A percentile compares a stretch with the other conserved stretches of the same genome.
phyloP scores from a whole-genome alignment of 2,113 vertebrate genomes.

The Leptocoma aspasia region DNA sequence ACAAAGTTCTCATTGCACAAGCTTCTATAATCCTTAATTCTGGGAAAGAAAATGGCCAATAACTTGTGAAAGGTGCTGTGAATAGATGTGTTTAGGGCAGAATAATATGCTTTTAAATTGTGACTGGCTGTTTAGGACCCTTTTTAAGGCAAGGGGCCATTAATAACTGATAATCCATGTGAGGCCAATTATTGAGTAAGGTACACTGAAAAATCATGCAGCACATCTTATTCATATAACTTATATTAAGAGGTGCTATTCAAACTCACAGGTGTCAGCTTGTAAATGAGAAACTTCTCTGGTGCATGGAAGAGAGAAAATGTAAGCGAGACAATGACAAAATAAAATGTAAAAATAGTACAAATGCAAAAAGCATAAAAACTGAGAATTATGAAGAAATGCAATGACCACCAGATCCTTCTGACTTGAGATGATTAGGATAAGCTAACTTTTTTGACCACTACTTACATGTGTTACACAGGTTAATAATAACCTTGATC shows the following conservation, averaged over 20 bases:
- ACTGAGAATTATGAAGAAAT: not conserved
- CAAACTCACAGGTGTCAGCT: not conserved
- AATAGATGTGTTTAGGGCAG: slow-evolving; percentile 40
- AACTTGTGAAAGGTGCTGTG: slow-evolving; percentile 40
- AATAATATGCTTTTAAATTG: slow-evolving; percentile 44
- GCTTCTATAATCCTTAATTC: slow-evolving; percentile 61
- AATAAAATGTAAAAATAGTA: slow-evolving; percentile 1
- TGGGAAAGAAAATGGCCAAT: slow-evolving; percentile 59
- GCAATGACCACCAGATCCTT: not conserved
- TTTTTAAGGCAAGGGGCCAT: slow-evolving; percentile 19
- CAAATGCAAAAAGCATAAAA: not conserved
- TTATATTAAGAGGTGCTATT: slow-evolving; percentile 23
- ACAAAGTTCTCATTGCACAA: slow-evolving; percentile 40
- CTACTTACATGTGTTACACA: not conserved
- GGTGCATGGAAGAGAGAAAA: not conserved
- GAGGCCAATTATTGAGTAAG: slow-evolving; percentile 40
- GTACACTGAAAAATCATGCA: slow-evolving; percentile 14
- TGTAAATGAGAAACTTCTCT: not conserved
- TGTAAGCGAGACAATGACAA: not conserved
- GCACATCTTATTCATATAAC: slow-evolving; percentile 8
- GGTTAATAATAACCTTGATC: not conserved
- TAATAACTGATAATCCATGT: slow-evolving; percentile 19
- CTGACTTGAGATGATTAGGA: not conserved
- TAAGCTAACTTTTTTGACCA: not conserved
- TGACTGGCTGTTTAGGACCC: slow-evolving; percentile 24